Base-by-base conservation (phyloP, 2,888 invertebrate genomes). In the Nycteola revayana region DNA sequence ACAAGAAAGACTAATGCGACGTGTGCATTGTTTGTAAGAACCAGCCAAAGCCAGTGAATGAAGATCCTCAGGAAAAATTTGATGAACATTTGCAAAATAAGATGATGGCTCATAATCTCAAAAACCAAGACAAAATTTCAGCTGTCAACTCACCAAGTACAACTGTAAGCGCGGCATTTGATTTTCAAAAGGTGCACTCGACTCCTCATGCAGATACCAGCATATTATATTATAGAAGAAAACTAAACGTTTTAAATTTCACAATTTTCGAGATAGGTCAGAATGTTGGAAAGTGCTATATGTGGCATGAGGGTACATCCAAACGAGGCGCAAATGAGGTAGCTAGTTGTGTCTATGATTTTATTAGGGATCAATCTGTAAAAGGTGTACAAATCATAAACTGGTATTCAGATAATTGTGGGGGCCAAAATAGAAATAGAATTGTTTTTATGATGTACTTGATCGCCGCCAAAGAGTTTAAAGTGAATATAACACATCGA, bases 381-480 rank as follows among this genome's bases (percentile, higher is more conserved):
- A 18, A 18, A 18, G 18, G 18, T 18, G 18, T 18, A 6, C 18
- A 18, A 18, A 6, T 18, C 9, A 24, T 6, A 24, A 25, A 5
- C 11, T 10, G 17, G 25, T 32, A 11, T 41, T 37, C 10, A 38
- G 42, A n/a, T n/a, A n/a, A n/a, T n/a, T n/a, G n/a, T n/a, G n/a
- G n/a, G n/a, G n/a, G n/a, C n/a, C n/a, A n/a, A 29, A 46, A 47
- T 21, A 26, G 46, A 7, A 51, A 43, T 22, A 23, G 38, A 7
- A 28, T 47, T 24, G 41, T 41, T 26, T 46, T 39, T 18, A 9
- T 10, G 5, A 31, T 41, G 25, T 42, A 47, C 25, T 10, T 42
- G 18, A 22, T 30, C n/a, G 32, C 18, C 1, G 36, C 41, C 6
- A 32, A 38, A 22, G 9, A 31, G 21, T 28, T 41, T 24, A 32